Evolutionary conservation across 1,140 invertebrate genomes (phyloP).

Genomic region (Bombus pascuorum): DNA sequence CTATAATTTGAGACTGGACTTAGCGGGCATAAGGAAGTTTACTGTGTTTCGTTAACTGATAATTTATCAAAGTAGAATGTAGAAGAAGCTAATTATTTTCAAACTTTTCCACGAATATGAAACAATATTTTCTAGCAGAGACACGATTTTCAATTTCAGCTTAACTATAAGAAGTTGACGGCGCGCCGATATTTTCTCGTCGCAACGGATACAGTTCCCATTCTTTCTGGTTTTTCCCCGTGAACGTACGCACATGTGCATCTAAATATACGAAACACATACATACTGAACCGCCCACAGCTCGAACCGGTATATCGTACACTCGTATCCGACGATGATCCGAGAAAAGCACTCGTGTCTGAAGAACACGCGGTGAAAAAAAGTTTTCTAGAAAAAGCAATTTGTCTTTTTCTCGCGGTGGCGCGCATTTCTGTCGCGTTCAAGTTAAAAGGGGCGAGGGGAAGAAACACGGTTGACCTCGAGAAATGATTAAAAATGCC

Average conservation of each 20-base stretch:
- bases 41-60: background rate
- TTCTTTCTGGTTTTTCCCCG: conserved; percentile 3
- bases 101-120: background rate
- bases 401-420: conserved; percentile 5
- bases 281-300: conserved; percentile 27
- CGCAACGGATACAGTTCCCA: background rate
- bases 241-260: conserved; percentile 33
- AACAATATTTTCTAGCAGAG: background rate
- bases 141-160: background rate
- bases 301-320: background rate
- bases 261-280: conserved; percentile 43
- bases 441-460: background rate
- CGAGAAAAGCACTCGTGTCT: conserved; percentile 34
- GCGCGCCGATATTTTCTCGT: background rate
- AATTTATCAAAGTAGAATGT: background rate
- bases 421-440: background rate
- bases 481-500: background rate
- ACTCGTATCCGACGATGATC: conserved; percentile 4
- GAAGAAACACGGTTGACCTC: background rate
- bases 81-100: too few relatives aligned
- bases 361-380: conserved; percentile 15
- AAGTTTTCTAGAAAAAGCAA: conserved; percentile 10
- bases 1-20: background rate
- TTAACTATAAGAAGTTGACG: background rate
- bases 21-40: too few relatives aligned